Evolutionary conservation across 2,797 vertebrate genomes (phyloP), one percentile per base, ranked within the genome.

Genomic region (Meriones psammophilus): DNA sequence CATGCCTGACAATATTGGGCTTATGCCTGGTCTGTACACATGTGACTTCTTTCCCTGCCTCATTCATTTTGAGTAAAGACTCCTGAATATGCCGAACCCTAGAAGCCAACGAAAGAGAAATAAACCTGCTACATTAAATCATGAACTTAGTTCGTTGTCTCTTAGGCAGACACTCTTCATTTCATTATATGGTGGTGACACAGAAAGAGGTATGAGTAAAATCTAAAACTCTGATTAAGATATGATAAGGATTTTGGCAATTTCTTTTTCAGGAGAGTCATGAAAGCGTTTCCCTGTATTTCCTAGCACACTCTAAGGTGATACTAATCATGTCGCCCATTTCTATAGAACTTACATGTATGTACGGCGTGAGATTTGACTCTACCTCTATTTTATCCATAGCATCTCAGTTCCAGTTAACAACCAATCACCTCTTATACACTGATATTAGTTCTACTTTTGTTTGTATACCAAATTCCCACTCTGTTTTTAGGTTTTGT

Each of bases 101-200:
- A 36, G 88, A 95, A 92, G 28, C 42, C 36, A 71, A 71, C 24
- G 83, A 64, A 89, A 73, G 54, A 87, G 62, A 92, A 87, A 36
- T 78, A 73, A 50, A 36, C 42, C 36, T 62, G 54, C 60, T 91
- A 42, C 8, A 4, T 78, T 77, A 84, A 84, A 56, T 73, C 30
- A 42, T 56, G n/a, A n/a, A 33, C 78, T 66, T 71, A 81, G 56
- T 50, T 83, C 7, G 22, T 39, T 77, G n/a, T 68, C 74, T 88
- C 15, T 36, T 93, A 56, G 56, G 15, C 68, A 68, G 50, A 7
- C 28, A 76, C 18, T 42, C 46, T 1, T 3, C 18, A 3, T 83
- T 76, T 88, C 58, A 9, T 83, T 58, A 39, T 28, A 30, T 69
- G 15, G 22, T n/a, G 6, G 39, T 50, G 64, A 83, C 73, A 77